A percentile compares a stretch with the other conserved stretches of the same genome.
Evolutionary conservation across 2,113 vertebrate species (phyloP).

Genomic region (Bambusicola thoracicus): DNA sequence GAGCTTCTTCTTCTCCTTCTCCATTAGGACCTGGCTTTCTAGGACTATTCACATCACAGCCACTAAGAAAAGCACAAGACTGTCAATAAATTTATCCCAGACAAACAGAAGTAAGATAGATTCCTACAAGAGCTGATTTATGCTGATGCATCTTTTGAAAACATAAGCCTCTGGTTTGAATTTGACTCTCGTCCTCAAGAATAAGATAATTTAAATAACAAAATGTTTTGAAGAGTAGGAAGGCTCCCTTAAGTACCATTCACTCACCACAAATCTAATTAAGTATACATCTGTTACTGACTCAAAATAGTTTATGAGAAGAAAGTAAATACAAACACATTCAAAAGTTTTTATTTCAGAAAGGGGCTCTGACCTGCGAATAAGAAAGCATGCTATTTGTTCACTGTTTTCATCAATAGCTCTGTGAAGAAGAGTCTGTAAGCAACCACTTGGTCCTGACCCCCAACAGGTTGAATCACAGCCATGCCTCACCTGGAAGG

Average conservation of each 20-base stretch:
- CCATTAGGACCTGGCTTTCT: conserved; percentile 90
- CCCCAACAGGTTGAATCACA: conserved; percentile 96
- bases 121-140: not conserved
- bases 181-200: not conserved
- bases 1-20: conserved; percentile 95
- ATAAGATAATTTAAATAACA: rapidly evolving
- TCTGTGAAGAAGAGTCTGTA: conserved; percentile 93
- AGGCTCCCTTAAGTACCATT: not conserved
- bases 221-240: not conserved
- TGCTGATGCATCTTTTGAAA: not conserved
- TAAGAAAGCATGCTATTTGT: conserved; percentile 91
- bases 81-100: not conserved
- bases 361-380: conserved; percentile 87
- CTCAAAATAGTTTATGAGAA: not conserved
- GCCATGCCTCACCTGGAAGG: conserved; percentile 91
- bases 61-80: conserved; percentile 73
- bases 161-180: not conserved
- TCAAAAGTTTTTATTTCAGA: not conserved
- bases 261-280: not conserved
- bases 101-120: not conserved
- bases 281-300: not conserved
- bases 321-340: not conserved
- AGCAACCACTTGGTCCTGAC: conserved; percentile 89
- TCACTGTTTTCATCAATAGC: conserved; percentile 97
- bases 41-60: conserved; percentile 94